Evolutionary conservation across 2,113 vertebrate species (phyloP), one percentile per base, ranked within the genome.

Genomic region (Pseudorasbora parva): DNA sequence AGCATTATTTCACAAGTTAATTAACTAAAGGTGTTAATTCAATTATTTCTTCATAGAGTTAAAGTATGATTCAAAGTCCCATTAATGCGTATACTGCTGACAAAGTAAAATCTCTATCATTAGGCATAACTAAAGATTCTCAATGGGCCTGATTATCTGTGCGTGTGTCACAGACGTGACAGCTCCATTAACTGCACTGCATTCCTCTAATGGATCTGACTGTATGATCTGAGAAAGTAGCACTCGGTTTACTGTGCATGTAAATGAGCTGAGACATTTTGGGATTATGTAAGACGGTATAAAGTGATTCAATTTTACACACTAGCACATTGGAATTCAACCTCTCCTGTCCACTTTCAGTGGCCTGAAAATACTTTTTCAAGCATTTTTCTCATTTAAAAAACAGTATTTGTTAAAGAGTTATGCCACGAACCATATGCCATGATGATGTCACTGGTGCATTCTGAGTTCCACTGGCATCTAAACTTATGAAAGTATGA

Each of bases 171-270:
- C 71, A 59, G 30, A 23, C 57, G 30, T 60, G 76, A 45, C 54
- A 59, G 17, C n/a, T 62, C 56, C 14, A 57, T 37, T 77, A 77
- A 21, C 74, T 57, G 27, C 72, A 57, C 51, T 76, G 56, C 51
- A 25, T 23, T 78, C 56, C 37, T 78, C 56, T 62, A 43, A 45
- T 78, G 21, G 30, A 60, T 78, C 74, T 25, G 37, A 59, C 21
- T 21, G 8, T 43, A 25, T 62, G 56, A 62, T 62, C 4, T 78
- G 12, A 27, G 21, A 78, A 62, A 78, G 25, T 25, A 60, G 7
- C 12, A 17, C 21, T 19, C 49, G 10, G 49, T 23, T 37, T 21
- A 73, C 14, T 47, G 14, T 47, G 69, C 43, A 73, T 45, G 12
- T 3, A 47, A 47, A 73, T 73, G 23, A 45, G 69, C 21, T 45